These are phyloP conservation scores for Hylyphantes graminicola DNA, from an alignment of 1,140 invertebrate genomes.

Conservation along the genomic window DNA sequence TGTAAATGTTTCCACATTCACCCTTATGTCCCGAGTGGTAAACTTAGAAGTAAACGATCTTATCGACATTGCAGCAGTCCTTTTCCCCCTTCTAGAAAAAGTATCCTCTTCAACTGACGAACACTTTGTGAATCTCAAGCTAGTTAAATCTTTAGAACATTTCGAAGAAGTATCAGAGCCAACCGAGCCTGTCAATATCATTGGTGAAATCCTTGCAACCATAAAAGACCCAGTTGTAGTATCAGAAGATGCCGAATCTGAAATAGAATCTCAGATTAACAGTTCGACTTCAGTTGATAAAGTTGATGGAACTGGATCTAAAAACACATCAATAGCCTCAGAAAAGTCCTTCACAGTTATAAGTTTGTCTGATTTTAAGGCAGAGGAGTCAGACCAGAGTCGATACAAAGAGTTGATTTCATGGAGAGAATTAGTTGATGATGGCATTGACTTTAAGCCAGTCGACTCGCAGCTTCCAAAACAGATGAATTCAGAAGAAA, in stretches of 20 bases:
- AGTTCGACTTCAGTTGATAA: background rate
- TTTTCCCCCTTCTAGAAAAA: background rate
- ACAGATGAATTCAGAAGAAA: too few relatives aligned
- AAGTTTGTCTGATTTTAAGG: background rate
- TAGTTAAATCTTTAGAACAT: background rate
- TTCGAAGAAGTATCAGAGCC: background rate
- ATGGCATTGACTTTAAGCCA: background rate
- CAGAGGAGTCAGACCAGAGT: background rate
- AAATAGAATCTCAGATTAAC: background rate
- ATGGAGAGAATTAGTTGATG: background rate
- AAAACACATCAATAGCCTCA: background rate
- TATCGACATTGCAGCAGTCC: slow-evolving; percentile 9
- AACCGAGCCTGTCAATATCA: background rate
- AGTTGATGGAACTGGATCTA: background rate
- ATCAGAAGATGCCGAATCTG: background rate
- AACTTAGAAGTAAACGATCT: slow-evolving; percentile 22
- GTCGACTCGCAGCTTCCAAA: too few relatives aligned
- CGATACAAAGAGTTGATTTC: background rate
- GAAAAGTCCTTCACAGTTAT: background rate
- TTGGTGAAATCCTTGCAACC: slow-evolving; percentile 5
- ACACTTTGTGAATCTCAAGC: slow-evolving; percentile 12
- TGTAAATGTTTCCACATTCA: background rate
- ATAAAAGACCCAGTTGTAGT: background rate
- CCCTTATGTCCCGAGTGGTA: background rate
- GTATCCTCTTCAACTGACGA: slow-evolving; percentile 12